Conservation (phyloP, 2,797 vertebrate species). For the Eospalax fontanierii region DNA sequence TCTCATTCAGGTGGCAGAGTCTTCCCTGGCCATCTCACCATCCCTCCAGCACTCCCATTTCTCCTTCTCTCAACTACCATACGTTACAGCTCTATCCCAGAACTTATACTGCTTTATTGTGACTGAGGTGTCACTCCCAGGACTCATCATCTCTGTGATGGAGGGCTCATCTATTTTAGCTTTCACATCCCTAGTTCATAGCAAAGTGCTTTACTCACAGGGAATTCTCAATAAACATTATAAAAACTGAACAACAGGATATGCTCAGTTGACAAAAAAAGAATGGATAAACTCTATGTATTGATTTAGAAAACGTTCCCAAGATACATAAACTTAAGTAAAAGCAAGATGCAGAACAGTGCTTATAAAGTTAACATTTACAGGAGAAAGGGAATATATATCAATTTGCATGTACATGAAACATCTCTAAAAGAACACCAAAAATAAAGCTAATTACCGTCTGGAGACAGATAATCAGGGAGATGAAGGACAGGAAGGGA, state of each 20-base stretch:
- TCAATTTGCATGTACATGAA: not conserved
- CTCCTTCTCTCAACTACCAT: not conserved
- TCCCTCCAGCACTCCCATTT: not conserved
- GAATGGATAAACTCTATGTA: conserved; percentile 26
- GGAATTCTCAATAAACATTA: conserved; percentile 13
- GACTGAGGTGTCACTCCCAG: conserved; percentile 15
- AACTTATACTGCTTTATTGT: not conserved
- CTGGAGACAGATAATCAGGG: not conserved
- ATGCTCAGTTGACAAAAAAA: conserved; percentile 59
- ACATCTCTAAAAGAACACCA: not conserved
- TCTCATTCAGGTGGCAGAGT: not conserved
- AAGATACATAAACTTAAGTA: conserved; percentile 41
- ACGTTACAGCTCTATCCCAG: not conserved
- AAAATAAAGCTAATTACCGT: conserved; percentile 33
- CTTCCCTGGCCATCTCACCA: not conserved
- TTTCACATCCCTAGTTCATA: not conserved
- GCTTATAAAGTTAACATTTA: conserved; percentile 44
- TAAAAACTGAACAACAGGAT: conserved; percentile 41
- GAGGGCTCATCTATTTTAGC: not conserved
- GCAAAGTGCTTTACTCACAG: not conserved
- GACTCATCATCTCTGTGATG: not conserved
- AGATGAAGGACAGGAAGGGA: not conserved
- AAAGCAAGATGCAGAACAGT: not conserved
- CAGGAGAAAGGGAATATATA: not conserved
- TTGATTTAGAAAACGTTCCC: conserved; percentile 55